Evolutionary conservation across 2,113 vertebrate species (phyloP), one percentile per base, ranked within the genome.

Genomic region (Hemiscyllium ocellatum): DNA sequence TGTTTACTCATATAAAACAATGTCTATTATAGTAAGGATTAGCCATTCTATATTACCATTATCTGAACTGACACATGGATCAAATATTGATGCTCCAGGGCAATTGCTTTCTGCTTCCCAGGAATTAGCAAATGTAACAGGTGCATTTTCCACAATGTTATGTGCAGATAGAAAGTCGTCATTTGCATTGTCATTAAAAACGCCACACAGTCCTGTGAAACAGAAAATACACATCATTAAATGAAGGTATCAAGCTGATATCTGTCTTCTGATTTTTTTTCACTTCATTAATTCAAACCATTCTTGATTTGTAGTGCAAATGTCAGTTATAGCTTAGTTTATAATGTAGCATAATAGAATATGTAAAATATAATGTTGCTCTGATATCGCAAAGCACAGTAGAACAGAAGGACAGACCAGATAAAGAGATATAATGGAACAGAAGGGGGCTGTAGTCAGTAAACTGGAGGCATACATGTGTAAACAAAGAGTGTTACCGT

Each of bases 1-100:
- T 47, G 42, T 47, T 47, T 47, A 47, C 42, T 47, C 42, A 47
- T 47, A 47, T 65, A 37, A 65, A 91, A 91, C 87, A 29, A 33
- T 65, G n/a, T 65, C 29, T 65, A 13, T n/a, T 33, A 65, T 47
- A 83, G 37, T 61, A 17, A 37, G 15, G 26, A 56, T 13, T 61
- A 4, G 7, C 52, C 52, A 65, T 91, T 91, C 17, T 37, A 52
- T 37, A 26, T 96, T 97, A 98, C 98, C 98, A 22, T 96, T 97
- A 83, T 98, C 97, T 37, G 96, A 97, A 96, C 96, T 98, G 96
- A 97, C 96, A 95, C 98, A 98, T 26, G 96, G 96, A 15, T 4
- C 0, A 0, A 96, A 96, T 66, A 33, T 13, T 12, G 76, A 96
- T 95, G 97, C 96, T 56, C 93, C 91, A 0, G 47, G 2, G 96